phyloP scores from a whole-genome alignment of 1,140 invertebrate species.

The Mamestra configurata region DNA sequence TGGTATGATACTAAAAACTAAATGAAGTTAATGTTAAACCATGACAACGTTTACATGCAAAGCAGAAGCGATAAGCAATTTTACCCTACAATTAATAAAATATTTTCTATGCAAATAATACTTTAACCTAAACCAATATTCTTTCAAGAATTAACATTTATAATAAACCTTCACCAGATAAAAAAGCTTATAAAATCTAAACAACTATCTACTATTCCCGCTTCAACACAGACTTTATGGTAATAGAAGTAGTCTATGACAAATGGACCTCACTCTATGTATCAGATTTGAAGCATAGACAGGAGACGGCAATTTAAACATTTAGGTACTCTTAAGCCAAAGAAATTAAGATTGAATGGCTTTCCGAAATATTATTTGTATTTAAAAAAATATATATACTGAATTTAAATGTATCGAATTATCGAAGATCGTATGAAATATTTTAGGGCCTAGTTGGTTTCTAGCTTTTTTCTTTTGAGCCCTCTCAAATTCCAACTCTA shows the following conservation, averaged over 20 bases:
- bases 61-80: conserved; percentile 39
- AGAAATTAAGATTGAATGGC: too few relatives aligned
- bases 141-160: not conserved
- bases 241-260: not conserved
- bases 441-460: too few relatives aligned
- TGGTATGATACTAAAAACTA: not conserved
- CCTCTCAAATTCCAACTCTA: too few relatives aligned
- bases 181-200: not conserved
- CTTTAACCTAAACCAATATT: not conserved
- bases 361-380: too few relatives aligned
- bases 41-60: not conserved
- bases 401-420: too few relatives aligned
- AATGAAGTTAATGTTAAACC: conserved; percentile 6
- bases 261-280: not conserved
- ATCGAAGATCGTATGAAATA: too few relatives aligned
- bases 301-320: not conserved
- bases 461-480: too few relatives aligned
- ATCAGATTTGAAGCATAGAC: not conserved
- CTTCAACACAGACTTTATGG: not conserved
- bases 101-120: not conserved
- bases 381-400: too few relatives aligned
- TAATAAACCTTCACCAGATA: conserved; percentile 1
- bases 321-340: not conserved
- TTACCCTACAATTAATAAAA: not conserved
- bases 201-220: not conserved